Conservation (phyloP, 1,140 invertebrate species). For the Aphaenogaster floridana region DNA sequence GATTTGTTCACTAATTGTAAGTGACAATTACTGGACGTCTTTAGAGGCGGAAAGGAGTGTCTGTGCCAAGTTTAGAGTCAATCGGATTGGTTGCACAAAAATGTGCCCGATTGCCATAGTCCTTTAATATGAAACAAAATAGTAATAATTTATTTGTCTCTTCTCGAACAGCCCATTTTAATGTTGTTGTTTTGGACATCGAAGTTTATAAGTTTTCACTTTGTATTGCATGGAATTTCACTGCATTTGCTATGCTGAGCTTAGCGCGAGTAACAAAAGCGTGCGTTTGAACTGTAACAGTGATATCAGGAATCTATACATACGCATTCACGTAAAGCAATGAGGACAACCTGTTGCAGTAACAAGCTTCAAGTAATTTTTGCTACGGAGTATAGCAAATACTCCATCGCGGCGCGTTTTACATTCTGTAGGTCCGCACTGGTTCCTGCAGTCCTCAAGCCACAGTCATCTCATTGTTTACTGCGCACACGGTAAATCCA, state of each 20-base stretch:
- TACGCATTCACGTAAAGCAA: conserved; percentile 10
- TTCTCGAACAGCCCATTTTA: neutral
- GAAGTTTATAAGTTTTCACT: neutral
- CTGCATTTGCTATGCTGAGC: neutral
- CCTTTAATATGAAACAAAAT: neutral
- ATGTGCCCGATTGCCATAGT: too few species aligned
- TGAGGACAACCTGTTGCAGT: conserved; percentile 73
- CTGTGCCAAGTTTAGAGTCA: too few species aligned
- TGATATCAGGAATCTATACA: conserved; percentile 11
- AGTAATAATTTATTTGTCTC: neutral
- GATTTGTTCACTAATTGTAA: too few species aligned
- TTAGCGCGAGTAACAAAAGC: neutral
- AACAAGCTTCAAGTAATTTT: conserved; percentile 72
- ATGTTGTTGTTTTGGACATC: neutral
- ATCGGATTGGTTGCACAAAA: too few species aligned
- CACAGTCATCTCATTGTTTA: conserved; percentile 60
- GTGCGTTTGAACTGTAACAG: neutral
- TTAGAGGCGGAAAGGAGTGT: too few species aligned
- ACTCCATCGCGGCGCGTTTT: conserved; percentile 64
- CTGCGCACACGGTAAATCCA: conserved; percentile 32
- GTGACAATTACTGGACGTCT: too few species aligned
- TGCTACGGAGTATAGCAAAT: conserved; percentile 38
- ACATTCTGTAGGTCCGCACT: conserved; percentile 24
- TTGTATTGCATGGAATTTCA: neutral
- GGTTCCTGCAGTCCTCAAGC: conserved; percentile 3